Evolutionary conservation across 2,888 invertebrate species (phyloP).

Genomic region (Pseudoips prasinana): DNA sequence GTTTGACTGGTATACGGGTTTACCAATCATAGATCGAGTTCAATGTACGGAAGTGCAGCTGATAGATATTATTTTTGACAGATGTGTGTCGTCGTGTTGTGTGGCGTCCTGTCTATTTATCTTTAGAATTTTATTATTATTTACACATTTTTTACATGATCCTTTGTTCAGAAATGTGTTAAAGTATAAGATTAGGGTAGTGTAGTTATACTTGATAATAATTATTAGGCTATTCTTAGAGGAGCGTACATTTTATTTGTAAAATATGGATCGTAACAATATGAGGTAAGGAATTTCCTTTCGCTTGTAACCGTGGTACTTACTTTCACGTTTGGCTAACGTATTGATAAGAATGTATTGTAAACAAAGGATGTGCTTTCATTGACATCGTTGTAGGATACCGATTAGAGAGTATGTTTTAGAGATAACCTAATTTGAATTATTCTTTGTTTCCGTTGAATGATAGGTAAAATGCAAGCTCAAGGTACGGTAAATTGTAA

Average conservation of each 20-base stretch:
- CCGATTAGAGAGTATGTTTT: constrained; percentile 1
- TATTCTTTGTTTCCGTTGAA: constrained; percentile 20
- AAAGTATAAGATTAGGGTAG: constrained; percentile 41
- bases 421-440: constrained; percentile 16
- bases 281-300: constrained; percentile 70
- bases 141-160: constrained; percentile 52
- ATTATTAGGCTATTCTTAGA: constrained; percentile 30
- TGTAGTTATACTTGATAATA: constrained; percentile 39
- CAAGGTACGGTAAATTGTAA: no score
- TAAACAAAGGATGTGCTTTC: constrained; percentile 6
- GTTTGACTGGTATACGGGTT: not conserved
- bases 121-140: constrained; percentile 56
- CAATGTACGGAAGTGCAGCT: constrained; percentile 42
- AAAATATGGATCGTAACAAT: constrained; percentile 72
- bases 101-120: constrained; percentile 69
- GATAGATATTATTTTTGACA: constrained; percentile 42
- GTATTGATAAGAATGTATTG: constrained; percentile 7
- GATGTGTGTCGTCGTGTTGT: constrained; percentile 53
- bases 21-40: constrained; percentile 41
- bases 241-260: constrained; percentile 31
- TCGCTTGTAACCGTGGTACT: constrained; percentile 33
- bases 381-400: not conserved
- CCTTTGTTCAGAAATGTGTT: constrained; percentile 57
- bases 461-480: constrained; percentile 16
- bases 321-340: constrained; percentile 28